These are phyloP conservation scores for Bergia puertoricense DNA, from an alignment of 92 coral and sea anemone genomes.

Conservation along the genomic window DNA sequence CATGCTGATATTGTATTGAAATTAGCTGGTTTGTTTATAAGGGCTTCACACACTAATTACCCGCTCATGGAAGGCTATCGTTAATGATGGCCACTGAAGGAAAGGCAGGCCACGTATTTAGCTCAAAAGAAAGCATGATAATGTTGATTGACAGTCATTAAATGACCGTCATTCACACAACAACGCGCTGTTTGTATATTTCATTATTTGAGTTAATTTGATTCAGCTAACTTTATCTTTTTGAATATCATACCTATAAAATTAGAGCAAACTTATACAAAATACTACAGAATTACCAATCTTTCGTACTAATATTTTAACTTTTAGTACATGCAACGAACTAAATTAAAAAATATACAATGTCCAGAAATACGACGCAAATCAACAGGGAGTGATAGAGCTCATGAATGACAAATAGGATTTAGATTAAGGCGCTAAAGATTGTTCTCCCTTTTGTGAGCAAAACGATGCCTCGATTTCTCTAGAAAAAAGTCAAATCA, in stretches of 20 bases:
- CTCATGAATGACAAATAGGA: not conserved
- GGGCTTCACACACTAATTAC: slow-evolving; percentile 73
- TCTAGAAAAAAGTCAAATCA: not conserved
- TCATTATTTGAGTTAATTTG: slow-evolving; percentile 31
- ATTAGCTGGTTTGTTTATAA: slow-evolving; percentile 83
- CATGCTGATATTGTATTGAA: slow-evolving; percentile 84
- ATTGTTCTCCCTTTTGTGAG: not conserved
- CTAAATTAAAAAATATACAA: no score
- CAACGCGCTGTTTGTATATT: slow-evolving; percentile 38
- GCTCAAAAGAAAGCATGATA: slow-evolving; percentile 65
- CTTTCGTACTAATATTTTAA: not conserved
- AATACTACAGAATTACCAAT: not conserved
- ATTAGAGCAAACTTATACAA: not conserved
- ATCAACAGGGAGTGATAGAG: not conserved
- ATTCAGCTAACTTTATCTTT: slow-evolving; percentile 28
- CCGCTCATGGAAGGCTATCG: slow-evolving; percentile 75
- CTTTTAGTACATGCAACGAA: not conserved
- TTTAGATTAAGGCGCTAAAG: not conserved
- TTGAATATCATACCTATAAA: slow-evolving; percentile 4
- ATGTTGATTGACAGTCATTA: slow-evolving; percentile 78
- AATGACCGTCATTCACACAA: slow-evolving; percentile 27
- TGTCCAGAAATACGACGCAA: not conserved
- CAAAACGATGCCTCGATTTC: not conserved
- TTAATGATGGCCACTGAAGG: slow-evolving; percentile 60
- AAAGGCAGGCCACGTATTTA: slow-evolving; percentile 53